Percentiles rank a stretch among this genome's conserved stretches.
Conservation (phyloP, 1,140 invertebrate species). For the Drosophila neocordata region DNA sequence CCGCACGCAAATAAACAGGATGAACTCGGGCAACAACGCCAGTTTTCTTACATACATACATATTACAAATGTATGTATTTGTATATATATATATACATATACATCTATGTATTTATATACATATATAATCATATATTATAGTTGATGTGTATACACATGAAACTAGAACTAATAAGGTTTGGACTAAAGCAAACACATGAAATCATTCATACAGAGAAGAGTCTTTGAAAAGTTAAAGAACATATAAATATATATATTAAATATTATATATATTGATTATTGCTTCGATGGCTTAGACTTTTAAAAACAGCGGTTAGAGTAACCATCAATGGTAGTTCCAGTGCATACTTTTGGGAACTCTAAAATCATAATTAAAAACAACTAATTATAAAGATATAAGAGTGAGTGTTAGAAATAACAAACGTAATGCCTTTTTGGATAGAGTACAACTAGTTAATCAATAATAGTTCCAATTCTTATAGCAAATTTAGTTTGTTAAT, state of each 20-base stretch:
- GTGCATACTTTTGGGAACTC: no score
- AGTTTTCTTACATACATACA: background rate
- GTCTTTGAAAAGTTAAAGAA: background rate
- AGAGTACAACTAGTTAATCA: no score
- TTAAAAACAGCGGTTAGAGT: no score
- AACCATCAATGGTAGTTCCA: no score
- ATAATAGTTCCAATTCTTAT: no score
- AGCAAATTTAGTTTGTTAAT: background rate
- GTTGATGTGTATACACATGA: background rate
- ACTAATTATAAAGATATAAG: no score
- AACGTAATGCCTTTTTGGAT: no score
- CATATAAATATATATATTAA: no score
- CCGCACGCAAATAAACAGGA: constrained; percentile 73
- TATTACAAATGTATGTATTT: background rate
- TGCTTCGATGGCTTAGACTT: no score
- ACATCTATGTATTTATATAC: constrained; percentile 14
- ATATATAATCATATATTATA: constrained; percentile 23
- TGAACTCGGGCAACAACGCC: constrained; percentile 46
- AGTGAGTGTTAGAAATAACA: no score
- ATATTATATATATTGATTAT: no score
- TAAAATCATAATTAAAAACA: no score
- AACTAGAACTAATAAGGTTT: background rate
- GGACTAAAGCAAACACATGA: background rate
- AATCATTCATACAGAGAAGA: background rate
- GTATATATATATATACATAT: constrained; percentile 23